A percentile compares a stretch with the other conserved stretches of the same genome.
Conservation (phyloP, 2,888 invertebrate species). For the Drosophila colorata region DNA sequence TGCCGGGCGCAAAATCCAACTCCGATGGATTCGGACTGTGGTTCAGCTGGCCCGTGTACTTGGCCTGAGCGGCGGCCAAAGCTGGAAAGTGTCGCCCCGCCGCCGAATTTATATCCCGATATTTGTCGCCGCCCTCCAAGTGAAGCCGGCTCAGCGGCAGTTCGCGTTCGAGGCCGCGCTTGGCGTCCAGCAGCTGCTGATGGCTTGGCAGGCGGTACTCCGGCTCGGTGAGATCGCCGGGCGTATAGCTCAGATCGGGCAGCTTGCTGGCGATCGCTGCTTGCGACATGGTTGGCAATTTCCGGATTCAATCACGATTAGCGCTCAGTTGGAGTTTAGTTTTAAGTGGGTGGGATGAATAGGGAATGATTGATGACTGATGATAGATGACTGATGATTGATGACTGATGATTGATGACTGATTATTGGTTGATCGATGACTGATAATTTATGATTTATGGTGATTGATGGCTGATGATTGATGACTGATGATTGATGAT, state of each 20-base stretch:
- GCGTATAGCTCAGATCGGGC: constrained; percentile 84
- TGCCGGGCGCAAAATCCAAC: constrained; percentile 62
- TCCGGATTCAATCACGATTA: constrained; percentile 10
- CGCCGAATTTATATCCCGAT: constrained; percentile 34
- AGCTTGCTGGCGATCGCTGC: constrained; percentile 50
- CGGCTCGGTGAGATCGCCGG: constrained; percentile 86
- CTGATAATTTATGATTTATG: constrained; percentile 6
- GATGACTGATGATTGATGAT: constrained; percentile 13
- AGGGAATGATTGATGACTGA: constrained; percentile 12
- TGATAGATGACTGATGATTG: constrained; percentile 13
- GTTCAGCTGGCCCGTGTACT: constrained; percentile 61
- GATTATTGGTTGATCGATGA: constrained; percentile 14
- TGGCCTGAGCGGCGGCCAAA: constrained; percentile 64
- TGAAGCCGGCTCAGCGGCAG: constrained; percentile 82
- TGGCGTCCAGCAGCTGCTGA: constrained; percentile 78
- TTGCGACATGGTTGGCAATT: constrained; percentile 59
- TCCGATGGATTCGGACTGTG: constrained; percentile 40
- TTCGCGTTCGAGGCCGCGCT: constrained; percentile 67
- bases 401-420: constrained; percentile 10
- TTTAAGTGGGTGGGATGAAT: too few species aligned
- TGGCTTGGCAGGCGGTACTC: constrained; percentile 84
- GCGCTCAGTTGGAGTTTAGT: constrained; percentile 1
- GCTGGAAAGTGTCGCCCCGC: constrained; percentile 64
- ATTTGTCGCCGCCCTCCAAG: constrained; percentile 57
- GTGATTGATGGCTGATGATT: constrained; percentile 12